These are phyloP conservation scores for Sericinus montela DNA, from an alignment of 2,888 invertebrate species.

Conservation along the genomic window DNA sequence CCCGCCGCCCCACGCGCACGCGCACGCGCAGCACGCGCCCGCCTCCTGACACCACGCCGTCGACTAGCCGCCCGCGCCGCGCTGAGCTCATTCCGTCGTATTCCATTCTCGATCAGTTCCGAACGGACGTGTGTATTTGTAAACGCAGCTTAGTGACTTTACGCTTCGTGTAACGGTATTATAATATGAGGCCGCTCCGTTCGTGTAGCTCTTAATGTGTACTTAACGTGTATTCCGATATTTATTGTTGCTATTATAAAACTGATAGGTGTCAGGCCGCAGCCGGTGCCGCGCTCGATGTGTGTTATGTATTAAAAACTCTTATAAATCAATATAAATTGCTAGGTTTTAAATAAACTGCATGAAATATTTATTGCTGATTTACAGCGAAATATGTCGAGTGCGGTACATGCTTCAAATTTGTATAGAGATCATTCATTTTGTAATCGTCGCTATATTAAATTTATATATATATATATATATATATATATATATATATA, in stretches of 20 bases:
- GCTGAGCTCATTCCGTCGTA: neutral
- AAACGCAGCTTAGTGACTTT: constrained; percentile 29
- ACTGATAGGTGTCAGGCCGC: constrained; percentile 17
- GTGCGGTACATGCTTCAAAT: neutral
- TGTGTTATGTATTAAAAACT: neutral
- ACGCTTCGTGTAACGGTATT: constrained; percentile 40
- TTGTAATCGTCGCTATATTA: neutral
- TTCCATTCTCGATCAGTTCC: constrained; percentile 34
- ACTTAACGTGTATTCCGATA: constrained; percentile 63
- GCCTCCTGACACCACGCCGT: constrained; percentile 68
- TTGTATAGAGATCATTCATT: neutral
- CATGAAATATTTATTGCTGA: too few species aligned
- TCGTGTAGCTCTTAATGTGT: constrained; percentile 56
- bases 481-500: too few species aligned
- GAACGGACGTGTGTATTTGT: constrained; percentile 42
- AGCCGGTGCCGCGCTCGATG: constrained; percentile 10
- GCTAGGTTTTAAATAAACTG: too few species aligned
- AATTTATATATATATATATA: neutral
- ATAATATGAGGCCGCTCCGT: constrained; percentile 56
- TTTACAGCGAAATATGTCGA: neutral
- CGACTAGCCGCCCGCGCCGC: constrained; percentile 31
- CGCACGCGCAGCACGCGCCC: constrained; percentile 45
- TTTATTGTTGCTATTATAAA: constrained; percentile 39
- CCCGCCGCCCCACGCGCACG: constrained; percentile 51
- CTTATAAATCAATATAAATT: too few species aligned